Percentiles rank a stretch among this genome's conserved stretches.
Conservation (phyloP, 35 echinoderm and acorn worm species). For the Hemicentrotus pulcherrimus region DNA sequence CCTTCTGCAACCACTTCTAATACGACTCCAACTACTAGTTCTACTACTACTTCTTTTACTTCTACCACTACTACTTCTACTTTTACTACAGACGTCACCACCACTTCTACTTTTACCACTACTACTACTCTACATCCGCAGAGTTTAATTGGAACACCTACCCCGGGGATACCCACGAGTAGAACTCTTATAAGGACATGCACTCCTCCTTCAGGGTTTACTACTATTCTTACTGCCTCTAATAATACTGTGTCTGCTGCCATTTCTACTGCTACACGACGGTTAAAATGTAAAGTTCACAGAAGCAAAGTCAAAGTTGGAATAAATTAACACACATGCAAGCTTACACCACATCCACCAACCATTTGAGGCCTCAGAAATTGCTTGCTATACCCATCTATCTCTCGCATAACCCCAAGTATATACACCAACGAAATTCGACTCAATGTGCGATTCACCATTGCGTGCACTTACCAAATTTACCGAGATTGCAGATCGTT, state of each 20-base stretch:
- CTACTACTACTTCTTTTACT: no score
- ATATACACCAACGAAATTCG: not conserved
- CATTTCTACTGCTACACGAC: not conserved
- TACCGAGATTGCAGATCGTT: not conserved
- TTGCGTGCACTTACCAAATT: not conserved
- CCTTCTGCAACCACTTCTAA: no score
- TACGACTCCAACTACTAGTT: no score
- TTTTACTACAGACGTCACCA: not conserved
- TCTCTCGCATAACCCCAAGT: not conserved
- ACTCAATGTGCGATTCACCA: not conserved
- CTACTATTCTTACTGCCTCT: not conserved
- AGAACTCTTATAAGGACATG: not conserved
- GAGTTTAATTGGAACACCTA: not conserved
- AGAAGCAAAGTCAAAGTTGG: not conserved
- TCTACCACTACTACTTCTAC: conserved; percentile 15
- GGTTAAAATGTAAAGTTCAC: not conserved
- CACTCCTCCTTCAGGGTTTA: not conserved
- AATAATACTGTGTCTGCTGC: not conserved
- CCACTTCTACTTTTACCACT: not conserved
- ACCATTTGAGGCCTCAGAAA: not conserved
- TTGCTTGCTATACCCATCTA: not conserved
- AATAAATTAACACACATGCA: not conserved
- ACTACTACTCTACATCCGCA: not conserved
- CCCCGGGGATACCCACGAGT: no score
- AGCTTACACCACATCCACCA: not conserved